Evolutionary conservation across 2,888 invertebrate genomes (phyloP), one percentile per base, ranked within the genome.

Genomic region (Platycheirus rosarum): DNA sequence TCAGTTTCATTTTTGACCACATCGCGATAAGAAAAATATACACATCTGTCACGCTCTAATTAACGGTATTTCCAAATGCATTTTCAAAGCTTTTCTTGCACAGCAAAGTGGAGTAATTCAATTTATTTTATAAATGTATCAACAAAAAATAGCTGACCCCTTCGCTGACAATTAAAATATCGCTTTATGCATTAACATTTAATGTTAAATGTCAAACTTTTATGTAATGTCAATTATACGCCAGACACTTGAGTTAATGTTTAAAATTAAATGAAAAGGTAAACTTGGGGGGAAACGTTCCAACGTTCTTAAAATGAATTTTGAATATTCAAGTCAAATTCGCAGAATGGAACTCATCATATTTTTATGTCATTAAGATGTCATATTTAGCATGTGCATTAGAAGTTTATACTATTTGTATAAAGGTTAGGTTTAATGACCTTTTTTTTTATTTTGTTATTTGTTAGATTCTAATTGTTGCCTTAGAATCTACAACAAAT

Each of bases 131-230:
- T 37, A 23, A 32, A 42, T 48, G n/a, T 46, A 48, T 42, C 26
- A 48, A 4, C 23, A 23, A 63, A 11, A 26, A 48, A 37, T 44
- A 20, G 7, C 48, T 69, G 69, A 76, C 53, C 70, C 62, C 37
- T 42, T 26, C 20, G 8, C 35, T 29, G 5, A 40, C 35, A 69
- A 63, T 69, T 70, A 57, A n/a, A 70, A 63, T 62, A 75, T 46
- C 7, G 16, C 32, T 8, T n/a, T 42, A 23, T 8, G 26, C 14
- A 5, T 13, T 35, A 35, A 26, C 9, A 14, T 20, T 51, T 48
- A 74, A 51, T 48, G 37, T 20, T 14, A 51, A 55, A 70, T 8
- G n/a, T n/a, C n/a, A n/a, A n/a, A n/a, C n/a, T n/a, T n/a, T n/a
- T n/a, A n/a, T n/a, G 13, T 62, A 51, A 71, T 55, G 53, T 20